Evolutionary conservation across 2,113 vertebrate genomes (phyloP).

Genomic region (Strix aluco): DNA sequence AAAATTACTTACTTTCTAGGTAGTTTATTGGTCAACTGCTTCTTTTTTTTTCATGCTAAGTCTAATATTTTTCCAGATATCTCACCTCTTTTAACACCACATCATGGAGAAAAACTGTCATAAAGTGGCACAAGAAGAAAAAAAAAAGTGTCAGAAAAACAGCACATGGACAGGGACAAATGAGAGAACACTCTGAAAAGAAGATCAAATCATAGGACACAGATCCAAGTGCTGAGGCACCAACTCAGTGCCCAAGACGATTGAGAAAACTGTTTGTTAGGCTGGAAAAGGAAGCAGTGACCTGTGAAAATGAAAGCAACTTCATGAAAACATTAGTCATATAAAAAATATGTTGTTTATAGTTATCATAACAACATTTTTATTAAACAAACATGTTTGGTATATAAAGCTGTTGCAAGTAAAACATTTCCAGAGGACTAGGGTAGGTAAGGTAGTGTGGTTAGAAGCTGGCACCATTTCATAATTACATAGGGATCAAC

Average conservation of each 20-base stretch:
- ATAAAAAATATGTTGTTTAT: slow-evolving; percentile 73
- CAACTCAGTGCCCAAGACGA: neutral
- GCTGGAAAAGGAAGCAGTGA: slow-evolving; percentile 53
- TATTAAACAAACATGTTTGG: slow-evolving; percentile 72
- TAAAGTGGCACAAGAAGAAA: neutral
- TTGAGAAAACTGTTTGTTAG: slow-evolving; percentile 37
- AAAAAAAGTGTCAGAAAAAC: slow-evolving; percentile 44
- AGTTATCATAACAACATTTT: slow-evolving; percentile 72
- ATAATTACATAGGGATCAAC: slow-evolving; percentile 52
- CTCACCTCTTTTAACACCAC: slow-evolving; percentile 31
- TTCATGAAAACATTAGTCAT: slow-evolving; percentile 66
- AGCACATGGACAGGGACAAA: neutral
- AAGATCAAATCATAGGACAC: neutral
- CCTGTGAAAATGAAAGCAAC: slow-evolving; percentile 70
- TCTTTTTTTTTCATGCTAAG: neutral
- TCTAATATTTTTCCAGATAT: neutral
- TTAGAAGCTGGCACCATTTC: slow-evolving; percentile 50
- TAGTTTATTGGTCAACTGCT: slow-evolving; percentile 1
- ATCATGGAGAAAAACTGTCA: slow-evolving; percentile 7
- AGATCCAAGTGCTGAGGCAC: neutral
- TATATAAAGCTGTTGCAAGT: slow-evolving; percentile 42
- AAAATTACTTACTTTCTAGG: slow-evolving; percentile 39
- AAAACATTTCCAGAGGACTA: slow-evolving; percentile 46
- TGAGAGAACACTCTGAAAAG: neutral
- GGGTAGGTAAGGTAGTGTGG: slow-evolving; percentile 63